Evolutionary conservation across 2,888 invertebrate genomes (phyloP).

Genomic region (Eupeodes latifasciatus): DNA sequence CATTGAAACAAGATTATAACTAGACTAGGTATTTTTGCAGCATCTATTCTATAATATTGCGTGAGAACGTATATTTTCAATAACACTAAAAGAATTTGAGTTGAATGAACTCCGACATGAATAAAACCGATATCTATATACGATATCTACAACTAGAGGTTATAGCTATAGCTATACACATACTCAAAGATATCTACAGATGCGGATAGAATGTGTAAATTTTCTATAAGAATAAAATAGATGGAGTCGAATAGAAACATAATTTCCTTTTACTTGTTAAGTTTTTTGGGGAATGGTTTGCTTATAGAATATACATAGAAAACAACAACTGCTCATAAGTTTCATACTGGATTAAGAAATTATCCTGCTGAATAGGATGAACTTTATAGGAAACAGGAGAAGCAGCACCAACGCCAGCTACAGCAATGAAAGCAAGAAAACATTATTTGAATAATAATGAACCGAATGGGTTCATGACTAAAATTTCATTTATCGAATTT

Average conservation of each 20-base stretch:
- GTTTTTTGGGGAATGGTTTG: slow-evolving; percentile 3
- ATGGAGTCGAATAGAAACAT: slow-evolving; percentile 38
- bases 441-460: slow-evolving; percentile 73
- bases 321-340: slow-evolving; percentile 17
- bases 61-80: slow-evolving; percentile 48
- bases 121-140: not conserved
- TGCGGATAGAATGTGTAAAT: slow-evolving; percentile 63
- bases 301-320: slow-evolving; percentile 9
- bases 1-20: not conserved
- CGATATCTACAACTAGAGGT: no score
- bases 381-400: not conserved
- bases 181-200: slow-evolving; percentile 15
- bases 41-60: slow-evolving; percentile 22
- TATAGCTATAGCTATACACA: no score
- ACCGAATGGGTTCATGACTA: slow-evolving; percentile 58
- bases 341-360: slow-evolving; percentile 59
- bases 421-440: slow-evolving; percentile 44
- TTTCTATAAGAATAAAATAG: slow-evolving; percentile 5
- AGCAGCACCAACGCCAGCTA: no score
- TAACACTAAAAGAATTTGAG: slow-evolving; percentile 25
- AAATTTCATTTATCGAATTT: slow-evolving; percentile 66
- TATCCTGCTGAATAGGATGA: slow-evolving; percentile 66
- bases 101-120: slow-evolving; percentile 59
- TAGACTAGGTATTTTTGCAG: no score
- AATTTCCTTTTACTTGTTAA: slow-evolving; percentile 32